phyloP scores from a whole-genome alignment of 2,888 invertebrate genomes.

The Meta bourneti region DNA sequence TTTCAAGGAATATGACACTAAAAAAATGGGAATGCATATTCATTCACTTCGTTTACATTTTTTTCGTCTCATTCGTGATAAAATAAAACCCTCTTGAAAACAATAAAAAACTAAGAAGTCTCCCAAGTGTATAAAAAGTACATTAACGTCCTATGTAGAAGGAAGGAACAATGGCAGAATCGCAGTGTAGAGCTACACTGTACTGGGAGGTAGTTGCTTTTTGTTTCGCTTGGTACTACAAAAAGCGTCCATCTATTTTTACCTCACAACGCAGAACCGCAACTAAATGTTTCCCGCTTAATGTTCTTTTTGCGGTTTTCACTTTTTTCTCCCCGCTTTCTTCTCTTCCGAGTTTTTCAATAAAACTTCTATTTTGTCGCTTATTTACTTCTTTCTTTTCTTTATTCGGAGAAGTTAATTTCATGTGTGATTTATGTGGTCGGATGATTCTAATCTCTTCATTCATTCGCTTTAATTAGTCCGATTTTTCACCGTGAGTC shows the following conservation, averaged over 20 bases:
- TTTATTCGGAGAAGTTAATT: constrained; percentile 34
- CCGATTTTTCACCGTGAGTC: constrained; percentile 22
- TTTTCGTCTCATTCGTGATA: background rate
- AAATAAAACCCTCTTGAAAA: background rate
- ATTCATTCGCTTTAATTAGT: constrained; percentile 60
- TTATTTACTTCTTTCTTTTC: constrained; percentile 14
- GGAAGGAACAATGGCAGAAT: constrained; percentile 22
- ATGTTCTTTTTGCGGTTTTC: constrained; percentile 34
- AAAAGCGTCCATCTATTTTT: constrained; percentile 21
- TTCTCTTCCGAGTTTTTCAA: constrained; percentile 7
- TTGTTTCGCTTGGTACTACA: constrained; percentile 5
- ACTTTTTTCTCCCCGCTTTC: constrained; percentile 7
- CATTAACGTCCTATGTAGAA: constrained; percentile 23
- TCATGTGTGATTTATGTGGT: constrained; percentile 37
- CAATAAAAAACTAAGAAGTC: background rate
- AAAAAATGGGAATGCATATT: background rate
- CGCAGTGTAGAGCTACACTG: background rate
- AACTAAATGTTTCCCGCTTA: constrained; percentile 51
- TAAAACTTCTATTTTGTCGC: constrained; percentile 27
- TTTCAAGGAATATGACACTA: constrained; percentile 12
- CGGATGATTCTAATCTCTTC: constrained; percentile 51
- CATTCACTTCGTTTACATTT: background rate
- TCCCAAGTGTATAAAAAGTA: constrained; percentile 20
- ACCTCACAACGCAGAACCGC: constrained; percentile 16
- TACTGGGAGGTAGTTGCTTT: constrained; percentile 12